Evolutionary conservation across 2,797 vertebrate genomes (phyloP).

Genomic region (Megaceryle alcyon): DNA sequence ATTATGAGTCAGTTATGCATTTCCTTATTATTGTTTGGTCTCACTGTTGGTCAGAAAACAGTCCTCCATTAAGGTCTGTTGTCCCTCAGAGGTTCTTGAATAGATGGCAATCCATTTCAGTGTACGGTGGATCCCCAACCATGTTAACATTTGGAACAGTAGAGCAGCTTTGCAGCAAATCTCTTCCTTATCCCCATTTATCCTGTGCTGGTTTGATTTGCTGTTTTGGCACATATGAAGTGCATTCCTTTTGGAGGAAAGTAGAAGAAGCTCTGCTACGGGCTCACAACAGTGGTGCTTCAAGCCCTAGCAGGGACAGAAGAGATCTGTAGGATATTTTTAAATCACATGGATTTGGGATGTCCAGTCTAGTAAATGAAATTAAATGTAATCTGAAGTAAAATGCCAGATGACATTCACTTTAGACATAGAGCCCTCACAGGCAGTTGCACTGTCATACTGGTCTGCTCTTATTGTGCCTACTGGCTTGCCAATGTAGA

Average conservation of each 20-base stretch:
- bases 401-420: neutral
- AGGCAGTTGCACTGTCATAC: neutral
- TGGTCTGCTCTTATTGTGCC: neutral
- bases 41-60: neutral
- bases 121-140: neutral
- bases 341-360: neutral
- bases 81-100: neutral
- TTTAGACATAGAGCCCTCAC: neutral
- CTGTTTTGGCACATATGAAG: neutral
- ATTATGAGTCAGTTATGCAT: neutral
- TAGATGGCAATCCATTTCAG: neutral
- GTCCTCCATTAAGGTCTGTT: neutral
- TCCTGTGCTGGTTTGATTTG: neutral
- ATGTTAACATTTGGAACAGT: neutral
- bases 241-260: neutral
- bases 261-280: neutral
- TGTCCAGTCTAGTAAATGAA: neutral
- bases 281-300: neutral
- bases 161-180: neutral
- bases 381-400: neutral
- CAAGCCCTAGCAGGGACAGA: neutral
- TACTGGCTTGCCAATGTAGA: constrained; percentile 9
- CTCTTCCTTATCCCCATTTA: neutral
- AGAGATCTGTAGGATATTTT: neutral
- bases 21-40: constrained; percentile 39